Evolutionary conservation across 2,797 vertebrate species (phyloP), one percentile per base, ranked within the genome.

Genomic region (Coracias cyanogaster): DNA sequence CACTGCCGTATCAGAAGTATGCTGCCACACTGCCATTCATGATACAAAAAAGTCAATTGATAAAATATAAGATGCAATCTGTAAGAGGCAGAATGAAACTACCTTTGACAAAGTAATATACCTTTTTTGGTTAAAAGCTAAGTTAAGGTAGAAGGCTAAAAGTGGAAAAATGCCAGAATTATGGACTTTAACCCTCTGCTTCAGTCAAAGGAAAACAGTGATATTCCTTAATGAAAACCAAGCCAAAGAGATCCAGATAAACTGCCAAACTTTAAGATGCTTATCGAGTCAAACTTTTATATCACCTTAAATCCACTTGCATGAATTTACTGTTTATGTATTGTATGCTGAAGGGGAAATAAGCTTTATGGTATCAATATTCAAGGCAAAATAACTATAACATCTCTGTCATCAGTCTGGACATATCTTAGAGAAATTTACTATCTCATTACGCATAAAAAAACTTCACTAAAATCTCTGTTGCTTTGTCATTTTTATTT

Each of bases 401-500:
- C 0, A 0, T 45, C 29, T 66, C 33, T 54, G 33, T 79, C 49
- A 74, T 46, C n/a, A 58, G 18, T 64, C 26, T 60, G 33, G 39
- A 43, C 29, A 13, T 13, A 25, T 11, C 49, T 52, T 26, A 31
- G 19, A 76, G 37, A 94, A 7, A 65, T 67, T 77, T 33, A 69
- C 7, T 74, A 37, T 19, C 13, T 13, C 46, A 48, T 9, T 46
- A 67, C 8, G 28, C 19, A 70, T 26, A 41, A 3, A 29, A 66
- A 82, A 26, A 1, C 9, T 5, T 15, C n/a, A 58, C 15, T 61
- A 67, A 83, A 81, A 83, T 86, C 15, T 83, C 57, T 45, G 65
- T 48, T 26, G n/a, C 24, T 71, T 86, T 89, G 28, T 74, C 79
- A 66, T 46, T 86, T 55, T 6, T 55, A 88, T 71, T 78, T 88